phyloP scores from a whole-genome alignment of 2,888 invertebrate species.

The Xestobium rufovillosum region DNA sequence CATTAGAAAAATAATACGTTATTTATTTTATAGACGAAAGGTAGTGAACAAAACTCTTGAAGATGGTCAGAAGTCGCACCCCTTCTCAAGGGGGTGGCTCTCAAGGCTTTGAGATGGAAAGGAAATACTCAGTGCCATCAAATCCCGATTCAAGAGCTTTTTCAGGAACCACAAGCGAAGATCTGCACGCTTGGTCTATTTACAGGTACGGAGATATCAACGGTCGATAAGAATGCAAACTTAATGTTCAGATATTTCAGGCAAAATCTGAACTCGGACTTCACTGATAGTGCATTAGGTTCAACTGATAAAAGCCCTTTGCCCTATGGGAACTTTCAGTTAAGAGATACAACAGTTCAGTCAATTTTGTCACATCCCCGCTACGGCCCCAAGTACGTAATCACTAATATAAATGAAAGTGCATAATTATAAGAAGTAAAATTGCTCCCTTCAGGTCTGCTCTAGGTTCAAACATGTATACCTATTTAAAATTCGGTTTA shows the following conservation, averaged over 20 bases:
- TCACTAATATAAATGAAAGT: conserved; percentile 2
- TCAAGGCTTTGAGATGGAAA: conserved; percentile 61
- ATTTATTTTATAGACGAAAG: no score
- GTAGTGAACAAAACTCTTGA: no score
- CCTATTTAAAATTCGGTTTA: conserved; percentile 88
- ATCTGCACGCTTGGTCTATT: conserved; percentile 94
- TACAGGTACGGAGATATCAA: conserved; percentile 62
- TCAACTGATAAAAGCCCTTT: conserved; percentile 88
- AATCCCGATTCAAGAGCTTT: conserved; percentile 64
- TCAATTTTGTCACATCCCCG: conserved; percentile 83
- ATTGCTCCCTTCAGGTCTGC: conserved; percentile 55
- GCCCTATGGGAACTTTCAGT: conserved; percentile 90
- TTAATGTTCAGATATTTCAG: no score
- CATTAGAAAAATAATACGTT: no score
- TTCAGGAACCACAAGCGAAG: conserved; percentile 79
- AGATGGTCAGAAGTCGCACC: conserved; percentile 32
- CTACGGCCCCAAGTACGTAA: conserved; percentile 77
- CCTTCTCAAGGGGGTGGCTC: conserved; percentile 43
- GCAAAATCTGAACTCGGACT: conserved; percentile 92
- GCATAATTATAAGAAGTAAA: conserved; percentile 5
- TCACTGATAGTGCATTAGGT: conserved; percentile 88
- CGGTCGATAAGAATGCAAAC: no score
- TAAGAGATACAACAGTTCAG: conserved; percentile 87
- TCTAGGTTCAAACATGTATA: conserved; percentile 85
- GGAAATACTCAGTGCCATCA: conserved; percentile 83